Base-by-base conservation (phyloP, 2,797 vertebrate species). In the Diceros bicornis region DNA sequence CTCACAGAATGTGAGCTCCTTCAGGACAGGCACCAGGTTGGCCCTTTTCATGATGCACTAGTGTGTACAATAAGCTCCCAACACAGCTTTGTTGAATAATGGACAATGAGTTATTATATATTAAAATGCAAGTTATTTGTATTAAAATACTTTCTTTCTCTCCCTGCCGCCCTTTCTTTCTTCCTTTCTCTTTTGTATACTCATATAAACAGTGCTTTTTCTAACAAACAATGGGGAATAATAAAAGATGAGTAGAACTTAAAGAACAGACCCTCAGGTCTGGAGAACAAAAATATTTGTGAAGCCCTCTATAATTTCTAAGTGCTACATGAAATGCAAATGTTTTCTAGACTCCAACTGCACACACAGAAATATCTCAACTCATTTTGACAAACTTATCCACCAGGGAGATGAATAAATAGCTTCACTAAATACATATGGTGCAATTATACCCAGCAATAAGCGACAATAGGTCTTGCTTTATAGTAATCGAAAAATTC, bases 381-480 rank as follows among this genome's bases (percentile, higher is more conserved):
- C 96, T 91, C 20, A 91, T 95, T 97, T 96, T 98, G 78, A 69
- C 96, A 44, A 92, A 95, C n/a, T 94, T 92, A 97, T 95, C 95
- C 97, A 97, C 96, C 7, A 93, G 92, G 97, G 93, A 89, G 91
- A 71, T 96, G 91, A 61, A 96, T 96, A 97, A 98, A 98, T 95
- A 96, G 93, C 97, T 97, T 97, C 91, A 91, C 93, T 91, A 97
- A 97, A 98, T 97, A 97, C 94, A 95, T 95, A 96, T 84, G 88
- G 96, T 94, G 11, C 96, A 97, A 97, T 97, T 97, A 97, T 32
- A 94, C 87, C 88, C 92, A 81, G 96, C 90, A 96, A 77, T 94
- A 97, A 98, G 94, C 91, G 95, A 98, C 97, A 97, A 97, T 82
- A 96, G 97, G 97, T 97, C 97, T 97, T 97, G 91, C 94, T 98